Percentiles rank a stretch among this genome's conserved stretches.
phyloP scores from a whole-genome alignment of 1,140 invertebrate species.

The Drosophila seguyi region DNA sequence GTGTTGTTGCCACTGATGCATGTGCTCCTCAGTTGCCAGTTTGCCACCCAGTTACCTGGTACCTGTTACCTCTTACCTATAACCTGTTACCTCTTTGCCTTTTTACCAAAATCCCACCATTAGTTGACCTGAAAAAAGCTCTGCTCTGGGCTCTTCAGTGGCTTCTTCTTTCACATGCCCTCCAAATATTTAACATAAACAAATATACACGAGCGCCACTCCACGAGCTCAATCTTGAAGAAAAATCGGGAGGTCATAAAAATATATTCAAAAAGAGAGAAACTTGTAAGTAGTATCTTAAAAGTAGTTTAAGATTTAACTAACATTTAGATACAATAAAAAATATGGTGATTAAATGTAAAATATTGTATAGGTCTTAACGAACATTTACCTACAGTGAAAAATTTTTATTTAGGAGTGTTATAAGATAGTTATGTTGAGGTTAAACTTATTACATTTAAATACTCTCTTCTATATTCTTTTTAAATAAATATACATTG shows the following conservation, averaged over 20 bases:
- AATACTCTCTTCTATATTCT: neutral
- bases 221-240: constrained; percentile 33
- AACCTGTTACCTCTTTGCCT: constrained; percentile 37
- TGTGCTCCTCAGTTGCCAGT: constrained; percentile 24
- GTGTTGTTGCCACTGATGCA: constrained; percentile 41
- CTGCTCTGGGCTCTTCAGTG: constrained; percentile 32
- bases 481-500: neutral
- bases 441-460: too few relatives aligned
- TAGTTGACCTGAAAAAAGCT: constrained; percentile 72
- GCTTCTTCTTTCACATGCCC: constrained; percentile 57
- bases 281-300: too few relatives aligned
- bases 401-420: too few relatives aligned
- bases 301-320: neutral
- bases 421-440: too few relatives aligned
- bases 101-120: constrained; percentile 67
- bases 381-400: too few relatives aligned
- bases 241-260: neutral
- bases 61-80: constrained; percentile 8
- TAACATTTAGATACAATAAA: too few relatives aligned
- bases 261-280: neutral
- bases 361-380: neutral
- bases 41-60: constrained; percentile 4
- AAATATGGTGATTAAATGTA: neutral
- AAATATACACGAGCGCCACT: constrained; percentile 66
- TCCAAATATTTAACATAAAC: constrained; percentile 77